Base-by-base conservation (phyloP, 1,140 invertebrate genomes). In the Probaryconus sp. region DNA sequence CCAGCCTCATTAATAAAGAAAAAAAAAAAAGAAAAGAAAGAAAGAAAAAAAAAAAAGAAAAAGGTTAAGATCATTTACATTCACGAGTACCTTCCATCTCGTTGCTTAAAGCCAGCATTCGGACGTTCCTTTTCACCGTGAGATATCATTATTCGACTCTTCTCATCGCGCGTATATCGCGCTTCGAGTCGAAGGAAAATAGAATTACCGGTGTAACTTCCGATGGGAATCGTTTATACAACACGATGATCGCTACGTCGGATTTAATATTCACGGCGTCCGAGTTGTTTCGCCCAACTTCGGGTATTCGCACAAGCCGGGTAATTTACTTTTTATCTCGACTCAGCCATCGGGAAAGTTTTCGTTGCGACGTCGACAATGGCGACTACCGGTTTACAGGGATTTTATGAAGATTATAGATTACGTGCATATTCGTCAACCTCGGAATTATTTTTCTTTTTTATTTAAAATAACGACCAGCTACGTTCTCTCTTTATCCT, bases 241-340 rank as follows among this genome's bases (percentile, higher is more conserved):
- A 47, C 10, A 21, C 42, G 67, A 70, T 63, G 48, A 55, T 63
- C 55, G 42, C 47, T 18, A n/a, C 38, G 14, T 20, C 51, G 28
- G 45, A 69, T 69, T 70, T 53, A 60, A 61, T 70, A 61, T 61
- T 61, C 45, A 5, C 21, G 28, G 21, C 31, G 18, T 26, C 31
- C 11, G n/a, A 18, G 55, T 47, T 42, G 40, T 48, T 20, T 37
- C 42, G 55, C 21, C 30, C 24, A 13, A 42, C 24, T 35, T 51
- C 10, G 50, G 38, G 17, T 14, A 13, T 16, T 38, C 33, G 40
- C 51, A 43, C 43, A 35, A 72, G 58, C 51, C 60, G 47, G 56
- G 56, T 61, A 61, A 70, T 70, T 53, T 43, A 45, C 14, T 70
- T 70, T 55, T 70, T 70, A 70, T 61, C 65, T 37, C 31, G 31